A percentile compares a stretch with the other conserved stretches of the same genome.
These are phyloP conservation scores for Oncopeltus fasciatus DNA, from an alignment of 1,140 invertebrate genomes.

Conservation along the genomic window DNA sequence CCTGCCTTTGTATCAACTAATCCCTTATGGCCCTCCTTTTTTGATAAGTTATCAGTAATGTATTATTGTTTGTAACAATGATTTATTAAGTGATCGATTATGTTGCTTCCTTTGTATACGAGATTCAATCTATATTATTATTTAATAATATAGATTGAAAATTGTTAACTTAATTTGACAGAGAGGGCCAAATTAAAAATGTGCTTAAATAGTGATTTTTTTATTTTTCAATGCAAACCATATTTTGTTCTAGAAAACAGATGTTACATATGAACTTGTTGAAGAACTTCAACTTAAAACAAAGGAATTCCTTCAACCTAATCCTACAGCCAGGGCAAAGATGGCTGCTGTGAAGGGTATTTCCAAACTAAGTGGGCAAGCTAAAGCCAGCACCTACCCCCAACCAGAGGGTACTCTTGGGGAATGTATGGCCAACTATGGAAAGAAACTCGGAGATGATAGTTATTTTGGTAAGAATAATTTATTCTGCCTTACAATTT, in stretches of 20 bases:
- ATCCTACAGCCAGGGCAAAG: constrained; percentile 87
- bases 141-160: neutral
- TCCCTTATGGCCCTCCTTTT: too few species aligned
- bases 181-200: too few species aligned
- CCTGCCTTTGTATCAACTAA: too few species aligned
- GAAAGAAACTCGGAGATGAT: constrained; percentile 89
- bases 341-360: constrained; percentile 90
- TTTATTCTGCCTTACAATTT: neutral
- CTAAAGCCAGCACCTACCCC: constrained; percentile 85
- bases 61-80: too few species aligned
- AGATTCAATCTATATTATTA: neutral
- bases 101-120: neutral
- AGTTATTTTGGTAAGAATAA: constrained; percentile 65
- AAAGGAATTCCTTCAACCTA: constrained; percentile 97
- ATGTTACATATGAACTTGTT: constrained; percentile 86
- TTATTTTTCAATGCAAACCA: too few species aligned
- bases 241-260: constrained; percentile 68
- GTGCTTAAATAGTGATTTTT: too few species aligned
- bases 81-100: neutral
- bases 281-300: constrained; percentile 92
- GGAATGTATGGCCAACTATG: constrained; percentile 91
- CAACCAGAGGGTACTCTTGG: constrained; percentile 95
- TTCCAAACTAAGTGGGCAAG: constrained; percentile 73
- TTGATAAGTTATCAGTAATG: too few species aligned
- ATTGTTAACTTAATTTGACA: neutral